Percentiles rank a stretch among this genome's conserved stretches.
phyloP scores from a whole-genome alignment of 2,797 vertebrate genomes.

The Poecilia velifera region DNA sequence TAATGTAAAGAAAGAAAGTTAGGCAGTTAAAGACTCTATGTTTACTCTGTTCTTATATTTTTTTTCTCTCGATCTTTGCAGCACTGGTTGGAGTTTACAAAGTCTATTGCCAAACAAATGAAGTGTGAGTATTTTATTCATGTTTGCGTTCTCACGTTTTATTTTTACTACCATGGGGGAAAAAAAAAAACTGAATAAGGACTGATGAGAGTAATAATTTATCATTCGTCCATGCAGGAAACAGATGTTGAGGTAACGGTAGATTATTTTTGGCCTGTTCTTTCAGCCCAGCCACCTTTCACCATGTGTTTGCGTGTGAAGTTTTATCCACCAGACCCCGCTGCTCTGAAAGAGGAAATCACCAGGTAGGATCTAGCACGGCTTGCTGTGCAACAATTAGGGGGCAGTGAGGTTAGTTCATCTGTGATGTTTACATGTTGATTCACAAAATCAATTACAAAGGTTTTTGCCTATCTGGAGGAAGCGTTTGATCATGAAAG shows the following conservation, averaged over 20 bases:
- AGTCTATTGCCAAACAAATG: constrained; percentile 96
- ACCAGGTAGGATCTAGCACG: constrained; percentile 83
- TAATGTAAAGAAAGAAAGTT: neutral
- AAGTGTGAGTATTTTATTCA: constrained; percentile 87
- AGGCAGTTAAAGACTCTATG: constrained; percentile 9
- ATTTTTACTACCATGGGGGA: neutral
- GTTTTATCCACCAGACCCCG: constrained; percentile 97
- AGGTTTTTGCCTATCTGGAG: neutral
- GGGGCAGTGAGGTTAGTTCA: neutral
- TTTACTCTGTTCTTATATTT: constrained; percentile 30
- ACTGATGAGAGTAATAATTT: neutral
- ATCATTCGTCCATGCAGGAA: neutral
- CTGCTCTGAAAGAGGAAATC: constrained; percentile 96
- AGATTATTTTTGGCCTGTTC: constrained; percentile 2
- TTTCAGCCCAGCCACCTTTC: constrained; percentile 94
- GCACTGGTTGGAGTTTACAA: constrained; percentile 98
- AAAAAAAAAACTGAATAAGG: neutral
- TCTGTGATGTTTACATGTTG: neutral
- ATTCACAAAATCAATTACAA: neutral
- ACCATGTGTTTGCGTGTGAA: constrained; percentile 99
- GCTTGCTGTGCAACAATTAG: neutral
- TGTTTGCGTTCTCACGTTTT: neutral
- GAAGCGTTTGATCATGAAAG: neutral
- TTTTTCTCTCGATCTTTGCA: constrained; percentile 64
- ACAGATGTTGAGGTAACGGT: neutral